These are phyloP conservation scores for Cosmopolites sordidus DNA, from an alignment of 2,888 invertebrate genomes.

Conservation along the genomic window DNA sequence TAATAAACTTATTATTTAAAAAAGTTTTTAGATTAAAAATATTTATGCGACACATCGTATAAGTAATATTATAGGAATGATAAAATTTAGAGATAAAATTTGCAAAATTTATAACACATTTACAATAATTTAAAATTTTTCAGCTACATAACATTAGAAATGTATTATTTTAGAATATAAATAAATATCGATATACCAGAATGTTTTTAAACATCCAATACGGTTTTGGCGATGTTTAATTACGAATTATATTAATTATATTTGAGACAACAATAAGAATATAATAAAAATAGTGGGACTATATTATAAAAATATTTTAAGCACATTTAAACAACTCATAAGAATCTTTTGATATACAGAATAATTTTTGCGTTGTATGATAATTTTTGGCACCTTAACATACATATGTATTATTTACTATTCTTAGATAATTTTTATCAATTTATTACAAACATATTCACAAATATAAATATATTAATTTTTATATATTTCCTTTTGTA, in stretches of 20 bases:
- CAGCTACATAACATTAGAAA: conserved; percentile 16
- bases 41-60: neutral
- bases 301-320: conserved; percentile 12
- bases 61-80: conserved; percentile 7
- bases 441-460: no score
- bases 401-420: conserved; percentile 4
- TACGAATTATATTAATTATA: no score
- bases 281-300: neutral
- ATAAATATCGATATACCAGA: conserved; percentile 5
- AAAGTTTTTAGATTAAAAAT: conserved; percentile 4
- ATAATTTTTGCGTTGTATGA: conserved; percentile 16
- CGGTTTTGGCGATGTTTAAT: neutral
- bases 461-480: no score
- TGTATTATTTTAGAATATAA: conserved; percentile 6
- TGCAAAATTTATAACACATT: conserved; percentile 11
- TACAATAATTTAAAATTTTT: conserved; percentile 10
- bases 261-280: conserved; percentile 5
- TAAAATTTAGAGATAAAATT: conserved; percentile 15
- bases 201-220: neutral
- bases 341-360: conserved; percentile 6
- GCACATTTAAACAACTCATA: conserved; percentile 13
- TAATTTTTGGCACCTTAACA: conserved; percentile 16
- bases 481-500: no score
- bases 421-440: no score
- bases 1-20: conserved; percentile 16